A percentile compares a stretch with the other conserved stretches of the same genome.
Evolutionary conservation across 2,797 vertebrate genomes (phyloP).

Genomic region (Cebuella pygmaea): DNA sequence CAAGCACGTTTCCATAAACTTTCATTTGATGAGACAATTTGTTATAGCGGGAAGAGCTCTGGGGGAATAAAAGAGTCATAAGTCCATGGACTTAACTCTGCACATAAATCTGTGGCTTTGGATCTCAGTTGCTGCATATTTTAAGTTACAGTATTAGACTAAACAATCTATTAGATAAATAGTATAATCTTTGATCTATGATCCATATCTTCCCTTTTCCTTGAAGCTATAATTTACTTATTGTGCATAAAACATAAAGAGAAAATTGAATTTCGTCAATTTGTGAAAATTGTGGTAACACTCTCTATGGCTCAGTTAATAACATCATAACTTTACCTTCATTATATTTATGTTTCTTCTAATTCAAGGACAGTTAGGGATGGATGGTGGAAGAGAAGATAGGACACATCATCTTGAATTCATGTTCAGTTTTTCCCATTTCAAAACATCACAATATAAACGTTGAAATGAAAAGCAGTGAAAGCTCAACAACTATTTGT

Average conservation of each 20-base stretch:
- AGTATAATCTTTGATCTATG: neutral
- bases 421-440: neutral
- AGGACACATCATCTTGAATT: neutral
- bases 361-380: neutral
- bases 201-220: neutral
- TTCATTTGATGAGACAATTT: neutral
- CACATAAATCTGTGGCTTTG: conserved; percentile 21
- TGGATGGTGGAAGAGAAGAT: neutral
- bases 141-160: conserved; percentile 7
- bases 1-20: neutral
- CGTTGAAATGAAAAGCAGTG: conserved; percentile 1
- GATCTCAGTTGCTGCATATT: neutral
- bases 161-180: neutral
- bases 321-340: neutral
- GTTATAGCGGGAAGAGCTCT: neutral
- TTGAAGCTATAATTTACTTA: conserved; percentile 22
- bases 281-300: conserved; percentile 3
- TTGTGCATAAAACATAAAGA: neutral
- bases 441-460: neutral
- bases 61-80: neutral
- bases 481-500: neutral
- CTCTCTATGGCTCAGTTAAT: neutral
- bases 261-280: neutral
- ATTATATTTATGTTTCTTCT: conserved; percentile 15
- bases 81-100: neutral